Percentiles rank a stretch among this genome's conserved stretches.
phyloP scores from a whole-genome alignment of 2,888 invertebrate genomes.

The Automeris io region DNA sequence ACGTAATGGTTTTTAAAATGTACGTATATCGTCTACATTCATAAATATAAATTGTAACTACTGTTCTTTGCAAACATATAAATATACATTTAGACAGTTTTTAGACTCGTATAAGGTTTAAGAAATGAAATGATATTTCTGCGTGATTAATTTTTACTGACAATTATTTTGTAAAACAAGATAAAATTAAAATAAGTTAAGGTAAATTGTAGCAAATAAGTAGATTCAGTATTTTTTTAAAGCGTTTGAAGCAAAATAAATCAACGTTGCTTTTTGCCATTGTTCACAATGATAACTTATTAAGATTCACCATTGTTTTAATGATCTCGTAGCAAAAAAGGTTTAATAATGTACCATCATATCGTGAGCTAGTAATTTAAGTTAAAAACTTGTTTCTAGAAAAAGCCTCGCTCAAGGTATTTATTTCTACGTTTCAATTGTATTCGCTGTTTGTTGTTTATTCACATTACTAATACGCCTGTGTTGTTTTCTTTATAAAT shows the following conservation, averaged over 20 bases:
- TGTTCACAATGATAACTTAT: conserved; percentile 14
- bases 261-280: conserved; percentile 18
- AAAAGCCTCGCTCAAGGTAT: conserved; percentile 24
- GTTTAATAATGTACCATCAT: conserved; percentile 20
- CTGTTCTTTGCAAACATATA: too few relatives aligned
- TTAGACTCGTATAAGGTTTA: too few relatives aligned
- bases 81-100: too few relatives aligned
- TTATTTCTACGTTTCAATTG: conserved; percentile 8
- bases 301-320: conserved; percentile 32
- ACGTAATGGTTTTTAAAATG: too few relatives aligned
- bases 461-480: conserved; percentile 6
- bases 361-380: conserved; percentile 14
- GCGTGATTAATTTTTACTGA: too few relatives aligned
- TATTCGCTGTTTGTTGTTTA: neutral
- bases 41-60: too few relatives aligned
- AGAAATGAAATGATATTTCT: too few relatives aligned
- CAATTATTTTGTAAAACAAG: too few relatives aligned
- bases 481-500: neutral
- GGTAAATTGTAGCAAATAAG: too few relatives aligned
- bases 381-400: conserved; percentile 26
- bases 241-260: conserved; percentile 6
- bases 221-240: neutral
- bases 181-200: too few relatives aligned
- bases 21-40: too few relatives aligned
- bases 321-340: conserved; percentile 26